A percentile compares a stretch with the other conserved stretches of the same genome.
Evolutionary conservation across 2,113 vertebrate species (phyloP).

Genomic region (Lipophrys pholis): DNA sequence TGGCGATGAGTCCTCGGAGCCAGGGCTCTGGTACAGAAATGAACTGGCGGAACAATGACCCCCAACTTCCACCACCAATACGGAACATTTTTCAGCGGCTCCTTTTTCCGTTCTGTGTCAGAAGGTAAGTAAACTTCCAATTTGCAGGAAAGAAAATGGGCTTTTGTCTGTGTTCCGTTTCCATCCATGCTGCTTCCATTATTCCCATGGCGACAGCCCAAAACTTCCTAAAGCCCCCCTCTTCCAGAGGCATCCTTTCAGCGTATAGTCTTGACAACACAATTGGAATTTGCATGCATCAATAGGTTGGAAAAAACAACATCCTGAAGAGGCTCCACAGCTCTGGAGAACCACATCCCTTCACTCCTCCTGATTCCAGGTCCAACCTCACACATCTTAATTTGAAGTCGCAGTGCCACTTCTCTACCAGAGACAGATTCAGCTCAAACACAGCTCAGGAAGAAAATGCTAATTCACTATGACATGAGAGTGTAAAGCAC

Average conservation of each 20-base stretch:
- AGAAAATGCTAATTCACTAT: too few relatives aligned
- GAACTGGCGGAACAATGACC: constrained; percentile 67
- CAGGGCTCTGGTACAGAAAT: constrained; percentile 61
- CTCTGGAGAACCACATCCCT: constrained; percentile 10
- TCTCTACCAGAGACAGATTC: background rate
- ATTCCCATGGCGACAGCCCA: constrained; percentile 41
- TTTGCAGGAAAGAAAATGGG: constrained; percentile 55
- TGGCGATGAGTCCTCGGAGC: constrained; percentile 70
- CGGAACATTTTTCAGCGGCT: constrained; percentile 52
- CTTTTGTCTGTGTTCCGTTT: constrained; percentile 47
- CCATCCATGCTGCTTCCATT: constrained; percentile 56
- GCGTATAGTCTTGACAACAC: constrained; percentile 58
- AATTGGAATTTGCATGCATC: constrained; percentile 70
- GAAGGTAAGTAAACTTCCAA: constrained; percentile 58
- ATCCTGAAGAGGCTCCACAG: constrained; percentile 45
- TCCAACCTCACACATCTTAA: background rate
- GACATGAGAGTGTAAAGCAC: too few relatives aligned
- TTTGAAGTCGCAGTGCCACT: background rate
- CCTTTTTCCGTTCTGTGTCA: constrained; percentile 43
- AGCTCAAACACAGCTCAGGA: too few relatives aligned
- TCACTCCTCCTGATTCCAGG: background rate
- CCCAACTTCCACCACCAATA: constrained; percentile 63
- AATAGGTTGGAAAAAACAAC: constrained; percentile 53
- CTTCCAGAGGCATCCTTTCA: constrained; percentile 66
- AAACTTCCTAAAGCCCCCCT: constrained; percentile 49